A percentile compares a stretch with the other conserved stretches of the same genome.
Evolutionary conservation across 53 echinoderm and acorn worm genomes (phyloP).

Genomic region (Holothuria leucospilota): DNA sequence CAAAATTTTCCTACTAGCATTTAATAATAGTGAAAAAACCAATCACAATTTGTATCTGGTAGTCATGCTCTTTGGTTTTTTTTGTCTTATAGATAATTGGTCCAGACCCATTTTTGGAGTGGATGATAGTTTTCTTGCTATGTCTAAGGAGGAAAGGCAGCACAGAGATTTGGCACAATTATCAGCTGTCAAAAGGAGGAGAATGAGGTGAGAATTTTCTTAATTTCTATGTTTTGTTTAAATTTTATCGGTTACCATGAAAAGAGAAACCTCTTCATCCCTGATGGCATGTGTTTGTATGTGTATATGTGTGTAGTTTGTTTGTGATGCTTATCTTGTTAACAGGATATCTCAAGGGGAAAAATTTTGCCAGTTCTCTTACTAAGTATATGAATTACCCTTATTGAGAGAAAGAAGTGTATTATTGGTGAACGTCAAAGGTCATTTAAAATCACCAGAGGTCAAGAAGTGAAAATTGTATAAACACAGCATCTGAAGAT

Average conservation of each 20-base stretch:
- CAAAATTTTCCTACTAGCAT: no score
- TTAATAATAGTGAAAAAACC: no score
- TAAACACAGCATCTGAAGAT: neutral
- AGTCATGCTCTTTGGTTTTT: neutral
- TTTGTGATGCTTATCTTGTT: neutral
- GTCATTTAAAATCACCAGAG: neutral
- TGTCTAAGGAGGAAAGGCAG: conserved; percentile 94
- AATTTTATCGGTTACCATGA: neutral
- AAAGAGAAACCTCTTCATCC: neutral
- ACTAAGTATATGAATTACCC: no score
- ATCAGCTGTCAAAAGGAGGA: conserved; percentile 76
- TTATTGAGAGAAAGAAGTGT: no score
- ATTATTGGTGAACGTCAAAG: neutral
- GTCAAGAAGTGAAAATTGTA: no score
- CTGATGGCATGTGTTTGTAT: neutral
- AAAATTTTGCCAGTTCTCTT: no score
- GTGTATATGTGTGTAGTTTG: neutral
- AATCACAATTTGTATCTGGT: no score
- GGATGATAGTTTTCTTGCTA: conserved; percentile 92
- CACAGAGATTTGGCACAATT: conserved; percentile 87
- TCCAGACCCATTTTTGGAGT: conserved; percentile 98
- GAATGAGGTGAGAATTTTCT: conserved; percentile 74
- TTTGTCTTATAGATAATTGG: conserved; percentile 82
- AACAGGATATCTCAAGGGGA: neutral
- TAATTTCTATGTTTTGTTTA: no score